These are phyloP conservation scores for Nymphicus hollandicus DNA, from an alignment of 2,113 vertebrate genomes.

Conservation along the genomic window DNA sequence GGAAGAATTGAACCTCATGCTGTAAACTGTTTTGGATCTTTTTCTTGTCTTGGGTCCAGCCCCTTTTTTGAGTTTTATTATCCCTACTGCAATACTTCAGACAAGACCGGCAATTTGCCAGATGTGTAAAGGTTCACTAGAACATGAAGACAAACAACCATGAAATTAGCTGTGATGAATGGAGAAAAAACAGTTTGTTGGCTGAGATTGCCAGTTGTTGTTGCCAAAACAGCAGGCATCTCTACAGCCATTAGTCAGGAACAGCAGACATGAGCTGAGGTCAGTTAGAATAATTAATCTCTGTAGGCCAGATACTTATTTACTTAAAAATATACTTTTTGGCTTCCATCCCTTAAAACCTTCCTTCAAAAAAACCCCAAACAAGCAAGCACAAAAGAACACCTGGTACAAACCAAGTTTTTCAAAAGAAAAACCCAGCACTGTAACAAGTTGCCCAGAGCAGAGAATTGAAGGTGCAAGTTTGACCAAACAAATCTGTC, in stretches of 20 bases:
- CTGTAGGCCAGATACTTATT: background rate
- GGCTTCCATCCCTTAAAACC: background rate
- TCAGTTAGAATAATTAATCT: slow-evolving; percentile 26
- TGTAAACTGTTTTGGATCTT: background rate
- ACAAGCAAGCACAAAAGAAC: background rate
- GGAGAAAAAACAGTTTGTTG: slow-evolving; percentile 10
- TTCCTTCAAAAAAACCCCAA: background rate
- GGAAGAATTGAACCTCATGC: background rate
- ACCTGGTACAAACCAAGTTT: background rate
- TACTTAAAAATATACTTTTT: background rate
- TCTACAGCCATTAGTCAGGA: slow-evolving; percentile 2
- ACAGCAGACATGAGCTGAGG: background rate
- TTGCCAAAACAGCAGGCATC: slow-evolving; percentile 47
- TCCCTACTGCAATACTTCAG: background rate
- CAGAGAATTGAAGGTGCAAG: background rate
- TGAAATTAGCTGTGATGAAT: slow-evolving; percentile 45
- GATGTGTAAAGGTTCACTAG: background rate
- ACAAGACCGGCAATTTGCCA: background rate
- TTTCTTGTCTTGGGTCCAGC: background rate
- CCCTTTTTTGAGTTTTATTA: background rate
- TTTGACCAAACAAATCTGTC: background rate
- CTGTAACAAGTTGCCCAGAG: background rate
- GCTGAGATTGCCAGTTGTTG: background rate
- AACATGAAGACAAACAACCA: slow-evolving; percentile 5
- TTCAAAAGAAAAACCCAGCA: background rate